phyloP scores from a whole-genome alignment of 2,113 vertebrate species.

The Physeter macrocephalus region DNA sequence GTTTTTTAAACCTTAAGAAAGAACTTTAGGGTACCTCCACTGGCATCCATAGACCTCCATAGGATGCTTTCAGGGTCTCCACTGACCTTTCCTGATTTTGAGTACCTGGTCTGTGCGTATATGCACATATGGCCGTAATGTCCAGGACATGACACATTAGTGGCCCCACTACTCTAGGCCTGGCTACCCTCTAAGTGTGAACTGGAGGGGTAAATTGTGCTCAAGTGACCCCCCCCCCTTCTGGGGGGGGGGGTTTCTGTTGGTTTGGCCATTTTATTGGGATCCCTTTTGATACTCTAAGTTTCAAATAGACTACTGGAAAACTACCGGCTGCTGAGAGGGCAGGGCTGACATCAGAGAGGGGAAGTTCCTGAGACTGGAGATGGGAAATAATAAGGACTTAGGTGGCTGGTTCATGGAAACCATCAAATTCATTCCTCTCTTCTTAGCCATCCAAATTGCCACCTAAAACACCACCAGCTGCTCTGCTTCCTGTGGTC shows the following conservation, averaged over 20 bases:
- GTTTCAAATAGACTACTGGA: neutral
- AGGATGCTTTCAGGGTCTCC: neutral
- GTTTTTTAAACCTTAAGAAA: neutral
- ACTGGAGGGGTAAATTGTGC: neutral
- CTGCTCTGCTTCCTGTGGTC: neutral
- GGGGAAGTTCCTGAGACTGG: neutral
- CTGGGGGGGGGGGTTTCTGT: neutral
- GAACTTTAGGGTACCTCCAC: neutral
- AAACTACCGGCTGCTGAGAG: neutral
- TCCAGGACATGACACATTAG: neutral
- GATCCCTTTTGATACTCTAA: neutral
- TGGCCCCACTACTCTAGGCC: neutral
- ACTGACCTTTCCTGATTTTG: neutral
- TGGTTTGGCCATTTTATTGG: neutral
- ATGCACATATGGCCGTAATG: neutral
- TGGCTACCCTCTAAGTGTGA: neutral
- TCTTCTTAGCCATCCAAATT: neutral
- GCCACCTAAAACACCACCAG: neutral
- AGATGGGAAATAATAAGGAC: neutral
- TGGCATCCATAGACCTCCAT: neutral
- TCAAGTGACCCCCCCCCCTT: neutral
- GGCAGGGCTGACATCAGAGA: neutral
- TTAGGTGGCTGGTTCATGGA: neutral
- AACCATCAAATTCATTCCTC: neutral
- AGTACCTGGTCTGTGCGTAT: neutral